Base-by-base conservation (phyloP, 2,113 vertebrate species). In the Misgurnus anguillicaudatus region DNA sequence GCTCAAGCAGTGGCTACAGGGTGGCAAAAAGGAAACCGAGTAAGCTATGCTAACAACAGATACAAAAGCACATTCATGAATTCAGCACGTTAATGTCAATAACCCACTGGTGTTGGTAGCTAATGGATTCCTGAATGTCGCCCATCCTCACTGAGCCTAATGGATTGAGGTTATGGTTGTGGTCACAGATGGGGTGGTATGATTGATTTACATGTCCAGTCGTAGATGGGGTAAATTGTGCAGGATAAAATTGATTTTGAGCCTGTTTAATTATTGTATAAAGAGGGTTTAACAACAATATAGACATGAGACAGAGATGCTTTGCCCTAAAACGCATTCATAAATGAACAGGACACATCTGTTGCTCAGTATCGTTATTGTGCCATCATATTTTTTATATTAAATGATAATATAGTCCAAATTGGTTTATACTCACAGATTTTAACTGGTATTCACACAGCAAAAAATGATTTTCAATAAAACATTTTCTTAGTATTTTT, bases 1-100 rank as follows among this genome's bases (percentile, higher is more conserved):
- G 84, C 95, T 99, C 48, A 99, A 99, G 83, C 98, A 99, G 83
- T 99, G 98, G 98, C 92, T 99, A 86, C 98, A 99, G 90, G 96
- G 97, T 1, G 96, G 95, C 14, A 98, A 96, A 88, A 91, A 87
- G 7, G 97, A 99, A 84, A 89, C 93, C 0, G 88, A 91, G 98
- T 99, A 90, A 96, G 95, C 92, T 11, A 57, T 9, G n/a, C 0
- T 67, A 17, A 51, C 55, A 70, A 41, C 66, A 68, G 38, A 57
- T 7, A 13, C 38, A 38, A 51, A 69, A 51, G 45, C 31, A 24
- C 45, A 21, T 51, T 48, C 36, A 72, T 61, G 21, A 60, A 24
- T 60, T 60, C 11, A 74, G 57, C 4, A 41, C 57, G 61, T 74
- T 7, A 39, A 17, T 62, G 70, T 72, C 70, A 58, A 73, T 58